Base-by-base conservation (phyloP, 2,113 vertebrate species). In the Sinocyclocheilus rhinocerous region DNA sequence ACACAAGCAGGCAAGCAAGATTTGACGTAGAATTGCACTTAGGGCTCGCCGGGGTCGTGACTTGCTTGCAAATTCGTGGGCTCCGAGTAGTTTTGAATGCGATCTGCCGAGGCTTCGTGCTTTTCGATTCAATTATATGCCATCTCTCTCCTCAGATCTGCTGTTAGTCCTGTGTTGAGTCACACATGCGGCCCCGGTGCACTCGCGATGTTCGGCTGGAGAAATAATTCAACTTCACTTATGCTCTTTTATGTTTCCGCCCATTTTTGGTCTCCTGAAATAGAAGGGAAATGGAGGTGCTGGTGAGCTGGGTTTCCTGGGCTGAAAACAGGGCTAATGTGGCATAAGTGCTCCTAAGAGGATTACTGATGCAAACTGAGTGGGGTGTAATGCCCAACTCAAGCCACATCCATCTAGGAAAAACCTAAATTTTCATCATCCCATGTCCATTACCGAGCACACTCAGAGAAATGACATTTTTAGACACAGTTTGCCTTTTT, bases 111-210 rank as follows among this genome's bases (percentile, higher is more conserved):
- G 84, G 87, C 85, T 92, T 93, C 90, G 88, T 91, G 90, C 89
- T 90, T 92, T 93, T 92, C 88, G 89, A 93, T 93, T 94, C 92
- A 94, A 93, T 94, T 93, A 93, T 90, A 91, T 65, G 83, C 86
- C 80, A 84, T 87, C 87, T 88, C 91, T 91, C 91, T 90, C 85
- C 91, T 87, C 83, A 70, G 91, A 91, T 92, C 91, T 90, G 87
- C 88, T 92, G 91, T 92, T 90, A 89, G 89, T 92, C 93, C 91
- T 87, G 85, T 90, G 90, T 91, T 91, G 91, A 93, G 90, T 92
- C 90, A 88, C 91, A 92, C 85, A 20, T 13, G 85, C 24, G 84
- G 90, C 67, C 88, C 91, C 92, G 84, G 90, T 76, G 42, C 86
- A 82, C 81, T 83, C 59, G 22, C 10, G 87, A 89, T 91, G 87